Conservation (phyloP, 2,888 invertebrate genomes). For the Itoplectis maculator region DNA sequence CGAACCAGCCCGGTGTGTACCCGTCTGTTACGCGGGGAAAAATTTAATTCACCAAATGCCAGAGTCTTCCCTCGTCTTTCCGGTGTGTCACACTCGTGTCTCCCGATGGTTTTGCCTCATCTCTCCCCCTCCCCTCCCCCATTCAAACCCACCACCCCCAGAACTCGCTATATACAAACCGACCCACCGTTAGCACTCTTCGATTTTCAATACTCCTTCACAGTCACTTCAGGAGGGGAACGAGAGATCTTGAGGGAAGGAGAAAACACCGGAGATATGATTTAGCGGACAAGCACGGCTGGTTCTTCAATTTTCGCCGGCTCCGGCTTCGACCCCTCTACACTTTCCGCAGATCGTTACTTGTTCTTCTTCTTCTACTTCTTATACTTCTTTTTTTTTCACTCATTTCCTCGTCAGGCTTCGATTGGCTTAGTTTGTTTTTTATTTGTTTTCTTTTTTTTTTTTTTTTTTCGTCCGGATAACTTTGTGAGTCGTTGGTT, state of each 20-base stretch:
- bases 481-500: not conserved
- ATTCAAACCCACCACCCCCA: too few relatives aligned
- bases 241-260: not conserved
- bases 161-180: not conserved
- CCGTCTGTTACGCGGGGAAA: not conserved
- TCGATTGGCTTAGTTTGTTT: not conserved
- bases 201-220: constrained; percentile 14
- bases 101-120: not conserved
- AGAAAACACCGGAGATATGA: not conserved
- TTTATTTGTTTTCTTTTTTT: not conserved
- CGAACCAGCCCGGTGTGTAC: too few relatives aligned
- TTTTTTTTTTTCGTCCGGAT: not conserved
- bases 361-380: too few relatives aligned
- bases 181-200: not conserved
- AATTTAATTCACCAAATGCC: constrained; percentile 2
- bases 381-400: not conserved
- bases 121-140: not conserved
- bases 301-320: not conserved
- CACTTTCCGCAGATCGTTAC: not conserved
- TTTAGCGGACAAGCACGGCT: not conserved
- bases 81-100: not conserved
- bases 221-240: not conserved
- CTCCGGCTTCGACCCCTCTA: not conserved
- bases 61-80: not conserved
- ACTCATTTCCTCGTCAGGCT: constrained; percentile 4